A percentile compares a stretch with the other conserved stretches of the same genome.
Conservation (phyloP, 2,888 invertebrate genomes). For the Himalopsyche kuldschensis region DNA sequence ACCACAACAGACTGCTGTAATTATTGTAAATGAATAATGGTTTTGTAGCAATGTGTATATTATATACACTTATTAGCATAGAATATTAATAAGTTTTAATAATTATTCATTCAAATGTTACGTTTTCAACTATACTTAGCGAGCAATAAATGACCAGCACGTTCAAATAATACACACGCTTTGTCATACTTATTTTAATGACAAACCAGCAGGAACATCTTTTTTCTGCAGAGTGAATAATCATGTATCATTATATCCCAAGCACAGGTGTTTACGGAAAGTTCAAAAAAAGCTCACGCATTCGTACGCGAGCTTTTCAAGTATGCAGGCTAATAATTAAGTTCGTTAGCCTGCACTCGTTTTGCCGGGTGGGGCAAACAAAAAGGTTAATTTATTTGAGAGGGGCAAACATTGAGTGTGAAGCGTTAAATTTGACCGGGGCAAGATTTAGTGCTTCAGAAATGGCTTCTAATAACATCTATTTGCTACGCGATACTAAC, state of each 20-base stretch:
- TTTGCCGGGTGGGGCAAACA: not conserved
- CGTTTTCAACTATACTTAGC: not conserved
- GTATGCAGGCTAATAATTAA: not conserved
- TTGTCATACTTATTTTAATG: not conserved
- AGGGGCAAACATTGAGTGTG: not conserved
- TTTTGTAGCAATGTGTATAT: no score
- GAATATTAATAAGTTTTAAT: not conserved
- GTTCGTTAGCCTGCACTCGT: not conserved
- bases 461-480: constrained; percentile 21
- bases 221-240: not conserved
- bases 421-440: not conserved
- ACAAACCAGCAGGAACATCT: not conserved
- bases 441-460: constrained; percentile 17
- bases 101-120: not conserved
- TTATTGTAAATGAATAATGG: no score
- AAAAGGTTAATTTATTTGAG: not conserved
- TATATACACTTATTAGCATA: not conserved
- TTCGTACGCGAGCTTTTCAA: not conserved
- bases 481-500: not conserved
- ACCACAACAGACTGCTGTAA: no score
- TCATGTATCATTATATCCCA: not conserved
- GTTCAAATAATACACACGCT: not conserved
- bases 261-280: not conserved
- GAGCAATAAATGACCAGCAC: not conserved
- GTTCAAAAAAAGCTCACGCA: not conserved